Evolutionary conservation across 2,113 vertebrate genomes (phyloP), one percentile per base, ranked within the genome.

Genomic region (Phylloscopus trochilus): DNA sequence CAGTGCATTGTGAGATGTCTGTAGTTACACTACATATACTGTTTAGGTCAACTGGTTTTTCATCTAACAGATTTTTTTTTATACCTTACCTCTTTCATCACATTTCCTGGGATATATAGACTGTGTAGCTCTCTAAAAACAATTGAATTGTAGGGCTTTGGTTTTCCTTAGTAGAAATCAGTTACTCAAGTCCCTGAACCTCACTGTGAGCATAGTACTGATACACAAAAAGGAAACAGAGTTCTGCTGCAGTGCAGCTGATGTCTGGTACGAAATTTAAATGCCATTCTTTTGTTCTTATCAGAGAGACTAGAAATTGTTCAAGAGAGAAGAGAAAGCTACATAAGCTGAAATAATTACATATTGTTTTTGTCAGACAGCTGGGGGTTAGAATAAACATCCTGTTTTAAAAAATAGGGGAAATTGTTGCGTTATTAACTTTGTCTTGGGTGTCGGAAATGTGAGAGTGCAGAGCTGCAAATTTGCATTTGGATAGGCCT

Each of bases 21-120:
- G 23, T 58, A 83, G 43, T 41, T 81, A 8, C 1, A 1, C n/a
- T n/a, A n/a, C n/a, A n/a, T n/a, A 5, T 30, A 18, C 0, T 35
- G 6, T 84, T 72, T 39, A 30, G 8, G 39, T 93, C 16, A 68
- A 22, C 46, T 88, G 66, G 1, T 21, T 62, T 82, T 89, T 83
- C 41, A 60, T 2, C 17, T 63, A 63, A 46, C 14, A 47, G 17
- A 30, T 28, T 28, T 56, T 17, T 58, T 79, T 79, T 79, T 33
- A 52, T 64, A 44, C n/a, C 12, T 28, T 5, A 9, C 15, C 15
- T 84, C 27, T 82, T 87, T 35, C 3, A 47, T 39, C 14, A 30
- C 10, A 2, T 73, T 74, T 41, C 19, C 7, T 15, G 35, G 39
- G 8, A 19, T 81, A 10, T 2, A 7, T 51, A 19, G 23, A 52